phyloP scores from a whole-genome alignment of 2,797 vertebrate genomes.

The Poecilia velifera region DNA sequence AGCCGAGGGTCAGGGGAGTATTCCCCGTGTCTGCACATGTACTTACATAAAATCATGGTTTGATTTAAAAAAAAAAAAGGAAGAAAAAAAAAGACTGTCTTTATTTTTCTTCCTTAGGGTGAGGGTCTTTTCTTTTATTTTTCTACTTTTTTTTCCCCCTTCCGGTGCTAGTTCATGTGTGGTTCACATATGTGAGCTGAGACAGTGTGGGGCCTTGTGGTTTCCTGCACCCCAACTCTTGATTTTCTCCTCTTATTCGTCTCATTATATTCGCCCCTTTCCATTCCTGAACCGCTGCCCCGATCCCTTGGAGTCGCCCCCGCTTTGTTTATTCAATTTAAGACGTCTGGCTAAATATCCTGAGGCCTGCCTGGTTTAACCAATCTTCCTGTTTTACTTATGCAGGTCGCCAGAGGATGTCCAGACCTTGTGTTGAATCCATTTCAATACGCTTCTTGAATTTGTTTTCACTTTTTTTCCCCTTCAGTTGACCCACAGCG shows the following conservation, averaged over 20 bases:
- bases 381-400: slow-evolving; percentile 59
- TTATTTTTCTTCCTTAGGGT: slow-evolving; percentile 11
- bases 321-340: slow-evolving; percentile 64
- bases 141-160: slow-evolving; percentile 13
- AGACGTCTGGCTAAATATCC: slow-evolving; percentile 65
- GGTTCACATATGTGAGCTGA: slow-evolving; percentile 72
- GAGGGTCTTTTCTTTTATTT: slow-evolving; percentile 5
- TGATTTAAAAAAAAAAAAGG: slow-evolving; percentile 24
- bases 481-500: not conserved
- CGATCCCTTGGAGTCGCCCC: slow-evolving; percentile 36
- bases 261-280: slow-evolving; percentile 49
- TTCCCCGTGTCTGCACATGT: slow-evolving; percentile 54
- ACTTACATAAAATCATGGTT: slow-evolving; percentile 34
- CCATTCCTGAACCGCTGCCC: slow-evolving; percentile 39
- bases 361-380: slow-evolving; percentile 44
- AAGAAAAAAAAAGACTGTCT: slow-evolving; percentile 8
- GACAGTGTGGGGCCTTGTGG: slow-evolving; percentile 80
- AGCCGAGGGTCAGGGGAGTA: slow-evolving; percentile 51
- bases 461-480: slow-evolving; percentile 17
- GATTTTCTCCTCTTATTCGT: slow-evolving; percentile 60
- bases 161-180: slow-evolving; percentile 57
- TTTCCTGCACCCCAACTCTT: slow-evolving; percentile 68
- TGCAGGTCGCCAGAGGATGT: slow-evolving; percentile 46
- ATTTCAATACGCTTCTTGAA: slow-evolving; percentile 41
- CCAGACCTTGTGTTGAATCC: slow-evolving; percentile 44